A percentile compares a stretch with the other conserved stretches of the same genome.
phyloP scores from a whole-genome alignment of 2,888 invertebrate species.

The Tethea ocularis region DNA sequence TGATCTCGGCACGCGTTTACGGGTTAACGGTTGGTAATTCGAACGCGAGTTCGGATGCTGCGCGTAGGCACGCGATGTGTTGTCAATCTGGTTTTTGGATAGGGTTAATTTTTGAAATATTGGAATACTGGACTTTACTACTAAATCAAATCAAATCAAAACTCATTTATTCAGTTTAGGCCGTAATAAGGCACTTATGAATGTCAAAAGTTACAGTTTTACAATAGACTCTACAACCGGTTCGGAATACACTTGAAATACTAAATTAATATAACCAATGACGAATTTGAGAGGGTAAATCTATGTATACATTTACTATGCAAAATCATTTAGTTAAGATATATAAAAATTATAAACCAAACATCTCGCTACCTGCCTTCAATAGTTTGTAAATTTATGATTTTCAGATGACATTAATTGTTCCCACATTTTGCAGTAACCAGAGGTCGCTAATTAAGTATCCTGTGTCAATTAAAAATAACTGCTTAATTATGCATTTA shows the following conservation, averaged over 20 bases:
- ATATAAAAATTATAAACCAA: neutral
- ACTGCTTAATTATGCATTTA: neutral
- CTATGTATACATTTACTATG: too few species aligned
- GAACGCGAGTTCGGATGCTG: constrained; percentile 62
- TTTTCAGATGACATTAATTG: constrained; percentile 17
- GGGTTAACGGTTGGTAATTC: constrained; percentile 59
- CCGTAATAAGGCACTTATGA: too few species aligned
- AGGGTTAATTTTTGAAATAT: constrained; percentile 14
- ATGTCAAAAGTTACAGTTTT: too few species aligned
- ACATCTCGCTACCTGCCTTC: neutral
- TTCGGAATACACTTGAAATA: too few species aligned
- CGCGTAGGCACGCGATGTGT: constrained; percentile 60
- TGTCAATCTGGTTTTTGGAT: constrained; percentile 30
- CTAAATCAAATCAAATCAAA: too few species aligned
- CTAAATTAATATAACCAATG: too few species aligned
- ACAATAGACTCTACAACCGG: too few species aligned
- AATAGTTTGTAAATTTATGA: constrained; percentile 1
- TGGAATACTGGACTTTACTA: too few species aligned
- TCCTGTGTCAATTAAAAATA: neutral
- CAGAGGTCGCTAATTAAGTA: constrained; percentile 6
- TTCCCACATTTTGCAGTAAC: constrained; percentile 10
- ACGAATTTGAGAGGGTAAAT: too few species aligned
- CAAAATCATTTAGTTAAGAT: too few species aligned
- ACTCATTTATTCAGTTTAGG: too few species aligned
- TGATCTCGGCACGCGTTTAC: constrained; percentile 76